Conservation (phyloP, 1,140 invertebrate species). For the Theocolax elegans region DNA sequence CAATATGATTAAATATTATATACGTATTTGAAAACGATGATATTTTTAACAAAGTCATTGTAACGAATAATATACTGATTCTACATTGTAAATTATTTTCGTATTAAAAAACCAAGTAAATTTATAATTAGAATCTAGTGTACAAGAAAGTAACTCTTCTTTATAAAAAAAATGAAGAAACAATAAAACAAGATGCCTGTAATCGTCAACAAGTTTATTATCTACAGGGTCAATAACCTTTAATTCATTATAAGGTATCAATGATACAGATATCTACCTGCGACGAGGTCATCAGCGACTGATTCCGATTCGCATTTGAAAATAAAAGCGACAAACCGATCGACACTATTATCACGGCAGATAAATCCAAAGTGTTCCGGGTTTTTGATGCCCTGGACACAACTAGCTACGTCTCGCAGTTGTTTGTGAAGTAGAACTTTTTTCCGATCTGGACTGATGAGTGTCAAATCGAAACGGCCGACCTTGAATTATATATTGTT, state of each 20-base stretch:
- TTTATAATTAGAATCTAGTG: no score
- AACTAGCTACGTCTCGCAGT: slow-evolving; percentile 88
- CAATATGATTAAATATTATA: no score
- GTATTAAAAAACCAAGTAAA: no score
- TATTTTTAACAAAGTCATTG: no score
- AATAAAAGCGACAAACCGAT: slow-evolving; percentile 84
- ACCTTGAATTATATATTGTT: slow-evolving; percentile 73
- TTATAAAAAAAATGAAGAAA: no score
- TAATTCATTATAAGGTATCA: neutral
- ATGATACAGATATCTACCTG: slow-evolving; percentile 67
- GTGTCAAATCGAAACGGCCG: slow-evolving; percentile 84
- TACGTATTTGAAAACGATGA: no score
- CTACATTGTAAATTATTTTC: no score
- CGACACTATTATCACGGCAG: slow-evolving; percentile 81
- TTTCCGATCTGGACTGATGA: slow-evolving; percentile 93
- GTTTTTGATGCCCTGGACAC: slow-evolving; percentile 84
- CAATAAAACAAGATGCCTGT: no score
- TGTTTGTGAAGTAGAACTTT: slow-evolving; percentile 87
- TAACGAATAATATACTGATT: no score
- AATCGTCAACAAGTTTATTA: no score
- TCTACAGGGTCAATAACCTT: neutral
- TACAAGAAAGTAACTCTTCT: no score
- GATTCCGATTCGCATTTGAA: slow-evolving; percentile 90
- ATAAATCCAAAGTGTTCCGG: slow-evolving; percentile 94
- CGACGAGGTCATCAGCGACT: slow-evolving; percentile 82